phyloP scores from a whole-genome alignment of 2,888 invertebrate genomes.

The Epirrhoe alternata region DNA sequence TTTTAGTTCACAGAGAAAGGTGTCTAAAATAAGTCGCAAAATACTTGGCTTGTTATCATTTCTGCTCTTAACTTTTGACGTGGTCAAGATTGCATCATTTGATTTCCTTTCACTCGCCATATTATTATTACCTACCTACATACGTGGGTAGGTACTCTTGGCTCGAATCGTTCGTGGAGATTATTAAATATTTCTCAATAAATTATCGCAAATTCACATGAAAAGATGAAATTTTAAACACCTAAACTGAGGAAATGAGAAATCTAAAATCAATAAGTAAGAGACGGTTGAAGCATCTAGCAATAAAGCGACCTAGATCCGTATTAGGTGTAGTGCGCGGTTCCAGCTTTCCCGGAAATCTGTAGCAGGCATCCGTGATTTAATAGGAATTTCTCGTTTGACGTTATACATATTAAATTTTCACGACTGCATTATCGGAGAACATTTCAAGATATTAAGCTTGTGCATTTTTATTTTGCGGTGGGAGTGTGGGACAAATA shows the following conservation, averaged over 20 bases:
- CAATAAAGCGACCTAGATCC: slow-evolving; percentile 18
- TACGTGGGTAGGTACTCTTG: neutral
- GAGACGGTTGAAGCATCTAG: neutral
- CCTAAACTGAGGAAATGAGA: neutral
- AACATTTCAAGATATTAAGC: neutral
- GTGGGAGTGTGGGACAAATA: neutral
- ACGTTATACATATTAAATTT: slow-evolving; percentile 1
- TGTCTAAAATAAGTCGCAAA: slow-evolving; percentile 2
- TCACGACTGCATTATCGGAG: slow-evolving; percentile 4
- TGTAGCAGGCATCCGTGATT: neutral
- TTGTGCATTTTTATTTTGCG: no score
- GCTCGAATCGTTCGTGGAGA: neutral
- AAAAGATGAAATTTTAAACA: neutral
- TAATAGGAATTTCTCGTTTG: slow-evolving; percentile 6
- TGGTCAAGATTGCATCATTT: slow-evolving; percentile 15
- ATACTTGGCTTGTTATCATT: slow-evolving; percentile 12
- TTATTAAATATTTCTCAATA: neutral
- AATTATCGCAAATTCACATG: no score
- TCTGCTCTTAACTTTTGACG: slow-evolving; percentile 10
- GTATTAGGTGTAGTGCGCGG: slow-evolving; percentile 6
- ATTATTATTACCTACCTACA: neutral
- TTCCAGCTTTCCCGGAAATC: slow-evolving; percentile 14
- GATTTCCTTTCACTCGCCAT: slow-evolving; percentile 16
- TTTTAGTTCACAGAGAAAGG: slow-evolving; percentile 1
- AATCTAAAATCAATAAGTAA: neutral